These are phyloP conservation scores for Temnothorax nylanderi DNA, from an alignment of 1,140 invertebrate genomes.

Conservation along the genomic window DNA sequence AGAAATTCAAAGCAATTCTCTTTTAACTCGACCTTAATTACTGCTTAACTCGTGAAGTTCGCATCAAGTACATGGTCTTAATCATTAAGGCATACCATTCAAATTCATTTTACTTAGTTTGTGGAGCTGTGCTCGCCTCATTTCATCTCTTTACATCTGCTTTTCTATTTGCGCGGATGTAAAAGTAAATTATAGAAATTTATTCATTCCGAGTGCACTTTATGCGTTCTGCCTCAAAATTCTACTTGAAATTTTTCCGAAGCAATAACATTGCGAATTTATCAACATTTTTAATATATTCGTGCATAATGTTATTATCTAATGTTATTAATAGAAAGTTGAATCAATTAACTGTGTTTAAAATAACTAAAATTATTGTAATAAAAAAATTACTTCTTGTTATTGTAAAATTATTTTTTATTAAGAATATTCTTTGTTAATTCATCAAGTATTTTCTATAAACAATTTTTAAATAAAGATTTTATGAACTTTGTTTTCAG, in stretches of 20 bases:
- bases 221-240: conserved; percentile 16
- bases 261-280: not conserved
- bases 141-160: conserved; percentile 50
- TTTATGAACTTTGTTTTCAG: not conserved
- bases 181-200: conserved; percentile 49
- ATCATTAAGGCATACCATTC: conserved; percentile 67
- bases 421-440: not conserved
- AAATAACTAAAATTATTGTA: not conserved
- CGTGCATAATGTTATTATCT: not conserved
- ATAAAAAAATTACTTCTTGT: not conserved
- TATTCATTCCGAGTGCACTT: conserved; percentile 31
- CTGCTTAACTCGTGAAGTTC: conserved; percentile 55
- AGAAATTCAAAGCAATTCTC: conserved; percentile 14
- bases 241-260: conserved; percentile 31
- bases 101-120: conserved; percentile 68
- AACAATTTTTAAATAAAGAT: not conserved
- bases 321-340: not conserved
- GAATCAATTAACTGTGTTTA: not conserved
- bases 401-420: not conserved
- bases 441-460: not conserved
- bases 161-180: conserved; percentile 7
- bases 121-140: conserved; percentile 19
- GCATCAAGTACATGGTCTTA: conserved; percentile 52
- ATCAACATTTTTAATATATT: not conserved
- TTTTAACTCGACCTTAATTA: conserved; percentile 62